Evolutionary conservation across 2,797 vertebrate species (phyloP).

Genomic region (Silurus lanzhouensis): DNA sequence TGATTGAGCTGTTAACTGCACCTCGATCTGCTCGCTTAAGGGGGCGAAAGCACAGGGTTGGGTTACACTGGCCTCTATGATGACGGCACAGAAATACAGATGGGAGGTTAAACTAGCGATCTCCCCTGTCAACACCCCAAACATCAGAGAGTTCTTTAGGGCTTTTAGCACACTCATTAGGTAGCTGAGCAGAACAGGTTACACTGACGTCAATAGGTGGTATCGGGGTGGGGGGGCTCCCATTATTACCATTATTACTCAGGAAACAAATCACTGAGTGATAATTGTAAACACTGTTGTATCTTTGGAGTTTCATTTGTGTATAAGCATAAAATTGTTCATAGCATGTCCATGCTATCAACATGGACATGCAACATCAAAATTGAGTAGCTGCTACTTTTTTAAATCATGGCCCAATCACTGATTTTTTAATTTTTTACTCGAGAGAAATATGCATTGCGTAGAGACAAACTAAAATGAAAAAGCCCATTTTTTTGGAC

Average conservation of each 20-base stretch:
- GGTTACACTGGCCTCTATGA: conserved; percentile 45
- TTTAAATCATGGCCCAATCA: no score
- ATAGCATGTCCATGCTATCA: not conserved
- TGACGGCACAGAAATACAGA: conserved; percentile 73
- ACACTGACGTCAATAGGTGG: not conserved
- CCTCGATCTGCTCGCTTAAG: conserved; percentile 32
- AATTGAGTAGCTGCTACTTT: not conserved
- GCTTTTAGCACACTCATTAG: conserved; percentile 32
- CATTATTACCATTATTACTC: no score
- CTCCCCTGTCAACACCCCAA: conserved; percentile 60
- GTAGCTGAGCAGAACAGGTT: not conserved
- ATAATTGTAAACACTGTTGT: not conserved
- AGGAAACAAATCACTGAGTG: not conserved
- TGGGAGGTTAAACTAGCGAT: conserved; percentile 62
- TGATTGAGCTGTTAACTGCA: conserved; percentile 63
- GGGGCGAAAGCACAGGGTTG: not conserved
- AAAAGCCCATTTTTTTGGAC: conserved; percentile 6
- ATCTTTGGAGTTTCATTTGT: not conserved
- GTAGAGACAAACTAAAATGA: conserved; percentile 7
- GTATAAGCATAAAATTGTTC: no score
- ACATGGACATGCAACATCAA: not conserved
- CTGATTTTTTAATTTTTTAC: not conserved
- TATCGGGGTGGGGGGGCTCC: no score
- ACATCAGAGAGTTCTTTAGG: conserved; percentile 38
- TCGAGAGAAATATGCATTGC: not conserved